Evolutionary conservation across 2,888 invertebrate genomes (phyloP).

Genomic region (Drosophila siamana): DNA sequence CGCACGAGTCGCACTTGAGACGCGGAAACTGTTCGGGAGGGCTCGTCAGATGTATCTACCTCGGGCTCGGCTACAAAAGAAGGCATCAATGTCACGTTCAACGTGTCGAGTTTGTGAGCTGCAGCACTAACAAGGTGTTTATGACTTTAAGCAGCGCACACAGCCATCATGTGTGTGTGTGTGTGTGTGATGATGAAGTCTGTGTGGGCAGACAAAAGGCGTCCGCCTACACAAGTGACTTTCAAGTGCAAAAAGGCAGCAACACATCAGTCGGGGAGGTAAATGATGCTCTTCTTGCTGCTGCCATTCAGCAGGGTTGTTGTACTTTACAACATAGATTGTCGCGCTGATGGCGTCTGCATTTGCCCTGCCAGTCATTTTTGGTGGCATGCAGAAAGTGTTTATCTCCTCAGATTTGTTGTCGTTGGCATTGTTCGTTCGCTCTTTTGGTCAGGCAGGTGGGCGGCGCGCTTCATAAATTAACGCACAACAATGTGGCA

Average conservation of each 20-base stretch:
- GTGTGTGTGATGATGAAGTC: neutral
- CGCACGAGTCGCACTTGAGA: slow-evolving; percentile 58
- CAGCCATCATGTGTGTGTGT: too few relatives aligned
- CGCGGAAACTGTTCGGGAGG: slow-evolving; percentile 65
- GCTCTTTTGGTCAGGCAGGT: too few relatives aligned
- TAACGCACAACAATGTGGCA: slow-evolving; percentile 44
- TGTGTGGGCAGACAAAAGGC: slow-evolving; percentile 72
- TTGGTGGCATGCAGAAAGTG: slow-evolving; percentile 26
- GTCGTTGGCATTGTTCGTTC: slow-evolving; percentile 7
- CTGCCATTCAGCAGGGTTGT: slow-evolving; percentile 61
- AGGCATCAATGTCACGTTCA: slow-evolving; percentile 83
- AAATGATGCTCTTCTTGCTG: slow-evolving; percentile 55
- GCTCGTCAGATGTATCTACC: slow-evolving; percentile 16
- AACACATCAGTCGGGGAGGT: slow-evolving; percentile 28
- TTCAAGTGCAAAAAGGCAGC: slow-evolving; percentile 52
- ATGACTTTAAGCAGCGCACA: slow-evolving; percentile 65
- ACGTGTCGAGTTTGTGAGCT: slow-evolving; percentile 57
- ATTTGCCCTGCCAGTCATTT: too few relatives aligned
- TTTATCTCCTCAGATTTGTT: slow-evolving; percentile 44
- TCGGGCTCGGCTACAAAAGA: slow-evolving; percentile 58
- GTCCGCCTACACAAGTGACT: slow-evolving; percentile 58
- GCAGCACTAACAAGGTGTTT: slow-evolving; percentile 76
- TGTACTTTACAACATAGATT: too few relatives aligned
- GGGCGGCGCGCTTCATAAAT: slow-evolving; percentile 42
- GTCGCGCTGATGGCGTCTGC: too few relatives aligned